Percentiles rank a stretch among this genome's conserved stretches.
These are phyloP conservation scores for Ceyx erithaca DNA, from an alignment of 2,797 vertebrate species.

Conservation along the genomic window DNA sequence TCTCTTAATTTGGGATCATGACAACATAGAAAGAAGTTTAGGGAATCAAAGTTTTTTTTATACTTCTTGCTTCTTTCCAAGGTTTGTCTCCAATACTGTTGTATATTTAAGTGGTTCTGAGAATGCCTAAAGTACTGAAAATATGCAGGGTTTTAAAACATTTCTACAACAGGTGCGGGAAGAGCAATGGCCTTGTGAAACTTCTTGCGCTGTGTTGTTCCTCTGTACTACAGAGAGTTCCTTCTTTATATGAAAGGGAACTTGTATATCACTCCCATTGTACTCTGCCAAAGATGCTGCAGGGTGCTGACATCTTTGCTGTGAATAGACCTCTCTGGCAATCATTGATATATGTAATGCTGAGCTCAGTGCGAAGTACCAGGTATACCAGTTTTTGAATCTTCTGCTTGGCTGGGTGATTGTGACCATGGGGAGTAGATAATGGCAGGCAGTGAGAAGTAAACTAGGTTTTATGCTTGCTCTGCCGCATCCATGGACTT, in stretches of 20 bases:
- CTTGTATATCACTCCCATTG: not conserved
- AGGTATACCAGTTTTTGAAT: not conserved
- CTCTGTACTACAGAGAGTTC: not conserved
- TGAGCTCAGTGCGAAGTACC: not conserved
- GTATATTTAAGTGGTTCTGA: not conserved
- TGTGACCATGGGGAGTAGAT: not conserved
- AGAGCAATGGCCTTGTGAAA: not conserved
- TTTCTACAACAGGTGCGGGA: not conserved
- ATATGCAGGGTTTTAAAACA: not conserved
- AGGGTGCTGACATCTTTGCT: not conserved
- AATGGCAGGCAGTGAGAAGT: not conserved
- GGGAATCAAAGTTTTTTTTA: not conserved
- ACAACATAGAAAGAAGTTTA: not conserved
- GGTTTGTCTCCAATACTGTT: not conserved
- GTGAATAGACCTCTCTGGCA: constrained; percentile 29
- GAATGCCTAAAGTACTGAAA: not conserved
- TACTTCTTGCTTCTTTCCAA: not conserved
- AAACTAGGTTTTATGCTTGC: not conserved
- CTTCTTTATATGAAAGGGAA: constrained; percentile 26
- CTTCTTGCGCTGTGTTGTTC: not conserved
- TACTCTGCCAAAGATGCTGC: constrained; percentile 13
- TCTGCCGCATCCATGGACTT: not conserved
- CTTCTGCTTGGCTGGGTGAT: not conserved
- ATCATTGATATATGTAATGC: not conserved
- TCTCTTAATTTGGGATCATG: not conserved